These are phyloP conservation scores for Himalopsyche anomala DNA, from an alignment of 2,888 invertebrate genomes.

Conservation along the genomic window DNA sequence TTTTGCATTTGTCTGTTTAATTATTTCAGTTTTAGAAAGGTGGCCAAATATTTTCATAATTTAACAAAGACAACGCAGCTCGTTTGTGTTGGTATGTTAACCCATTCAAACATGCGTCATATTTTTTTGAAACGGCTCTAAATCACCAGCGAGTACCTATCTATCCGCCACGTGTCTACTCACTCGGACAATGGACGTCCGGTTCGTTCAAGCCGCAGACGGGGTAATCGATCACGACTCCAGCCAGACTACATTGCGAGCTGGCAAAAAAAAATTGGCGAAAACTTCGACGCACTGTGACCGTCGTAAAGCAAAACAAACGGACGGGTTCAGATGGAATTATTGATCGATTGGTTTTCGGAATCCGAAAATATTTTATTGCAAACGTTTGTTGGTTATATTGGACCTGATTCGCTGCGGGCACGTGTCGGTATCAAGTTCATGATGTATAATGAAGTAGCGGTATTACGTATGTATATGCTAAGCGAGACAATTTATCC, in stretches of 20 bases:
- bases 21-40: too few species aligned
- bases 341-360: not conserved
- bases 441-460: not conserved
- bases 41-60: too few species aligned
- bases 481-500: too few species aligned
- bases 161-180: slow-evolving; percentile 2
- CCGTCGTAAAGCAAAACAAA: not conserved
- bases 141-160: not conserved
- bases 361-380: not conserved
- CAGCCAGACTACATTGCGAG: not conserved
- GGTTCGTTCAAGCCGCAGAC: not conserved
- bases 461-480: not conserved
- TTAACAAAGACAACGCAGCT: not conserved
- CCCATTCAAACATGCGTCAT: not conserved
- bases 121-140: not conserved
- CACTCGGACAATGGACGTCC: slow-evolving; percentile 8
- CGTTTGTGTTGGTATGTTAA: not conserved
- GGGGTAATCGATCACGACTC: not conserved
- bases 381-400: not conserved
- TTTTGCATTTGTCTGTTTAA: too few species aligned
- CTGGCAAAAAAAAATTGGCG: not conserved
- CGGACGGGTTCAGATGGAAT: not conserved
- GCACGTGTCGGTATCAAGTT: not conserved
- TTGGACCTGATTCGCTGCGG: not conserved
- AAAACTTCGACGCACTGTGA: not conserved